Evolutionary conservation across 2,797 vertebrate species (phyloP), one percentile per base, ranked within the genome.

Genomic region (Calcarius lapponicus): DNA sequence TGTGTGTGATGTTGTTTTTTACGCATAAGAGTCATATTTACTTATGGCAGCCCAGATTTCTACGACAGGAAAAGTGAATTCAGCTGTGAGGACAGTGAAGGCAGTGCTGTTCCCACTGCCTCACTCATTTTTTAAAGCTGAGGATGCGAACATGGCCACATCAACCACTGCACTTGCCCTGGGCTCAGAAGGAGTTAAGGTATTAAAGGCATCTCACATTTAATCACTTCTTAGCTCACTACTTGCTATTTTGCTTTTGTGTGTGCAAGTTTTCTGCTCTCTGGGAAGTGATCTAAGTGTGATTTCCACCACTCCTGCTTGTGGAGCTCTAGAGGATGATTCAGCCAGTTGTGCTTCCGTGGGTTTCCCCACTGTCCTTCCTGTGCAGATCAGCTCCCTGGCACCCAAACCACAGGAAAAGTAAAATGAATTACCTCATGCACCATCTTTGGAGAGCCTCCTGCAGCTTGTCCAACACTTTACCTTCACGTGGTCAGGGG

Each of bases 361-460:
- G 31, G 69, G 84, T 94, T 96, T 93, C 80, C 83, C 95, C 50
- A 48, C 80, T 91, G 88, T 74, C 95, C 76, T 96, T 93, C 92
- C 96, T 80, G 67, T 71, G 88, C 65, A 86, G 65, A 86, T 91
- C 95, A 94, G 81, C 53, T 85, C 79, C 80, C 91, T 91, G 80
- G 92, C 95, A 92, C 19, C 34, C 17, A 17, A 76, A 50, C 45
- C 47, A 43, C 64, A 75, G 54, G 60, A 80, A 94, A 94, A 95
- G 61, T 67, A 57, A 88, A 94, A 48, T 71, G 47, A 75, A 88
- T 93, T 81, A 72, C 75, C 51, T 64, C 2, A 2, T 4, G 12
- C 62, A 17, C 19, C 13, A 3, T 43, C 38, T 82, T 47, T 64
- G 80, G 73, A 71, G 65, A 84, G 17, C 38, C 29, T 61, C 48